Base-by-base conservation (phyloP, 2,113 vertebrate genomes). In the Apodemus sylvaticus region DNA sequence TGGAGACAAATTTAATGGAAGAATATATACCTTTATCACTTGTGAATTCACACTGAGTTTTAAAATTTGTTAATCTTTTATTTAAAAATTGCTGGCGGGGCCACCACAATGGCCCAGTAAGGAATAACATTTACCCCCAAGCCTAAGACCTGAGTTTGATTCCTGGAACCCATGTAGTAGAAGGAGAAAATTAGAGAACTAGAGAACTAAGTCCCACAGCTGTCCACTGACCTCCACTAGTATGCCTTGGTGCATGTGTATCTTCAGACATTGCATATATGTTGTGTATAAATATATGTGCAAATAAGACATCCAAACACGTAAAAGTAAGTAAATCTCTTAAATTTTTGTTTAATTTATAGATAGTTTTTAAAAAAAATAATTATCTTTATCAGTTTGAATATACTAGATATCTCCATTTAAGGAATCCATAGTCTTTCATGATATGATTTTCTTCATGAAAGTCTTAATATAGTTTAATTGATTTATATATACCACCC, bases 381-480 rank as follows among this genome's bases (percentile, higher is more conserved):
- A 42, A 13, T 45, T 3, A n/a, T n/a, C n/a, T n/a, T 83, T 94
- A 73, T 51, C 78, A 76, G 88, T 93, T 91, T 94, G 73, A 85
- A 78, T 19, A 48, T 93, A 70, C 24, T 92, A 7, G 26, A 39
- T 79, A 22, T 93, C 24, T 93, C 53, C 29, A 26, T 74, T 93
- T 93, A 91, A 86, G 6, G 60, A 10, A 86, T 86, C 29, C 88
- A 86, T 91, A 91, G 31, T 81, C 76, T 89, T 93, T 66, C 34
- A 76, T 94, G 76, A 89, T 53, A 94, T 86, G 14, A 48, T 91
- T 94, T 94, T 82, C 89, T 93, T 36, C 26, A 34, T 90, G 39
- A 11, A 91, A 73, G 45, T 60, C 71, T 64, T 86, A 71, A 45
- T 71, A 60, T 86, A 42, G 31, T 94, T 93, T 91, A 83, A 77